phyloP scores from a whole-genome alignment of 2,888 invertebrate species.

The Andrena minutula region DNA sequence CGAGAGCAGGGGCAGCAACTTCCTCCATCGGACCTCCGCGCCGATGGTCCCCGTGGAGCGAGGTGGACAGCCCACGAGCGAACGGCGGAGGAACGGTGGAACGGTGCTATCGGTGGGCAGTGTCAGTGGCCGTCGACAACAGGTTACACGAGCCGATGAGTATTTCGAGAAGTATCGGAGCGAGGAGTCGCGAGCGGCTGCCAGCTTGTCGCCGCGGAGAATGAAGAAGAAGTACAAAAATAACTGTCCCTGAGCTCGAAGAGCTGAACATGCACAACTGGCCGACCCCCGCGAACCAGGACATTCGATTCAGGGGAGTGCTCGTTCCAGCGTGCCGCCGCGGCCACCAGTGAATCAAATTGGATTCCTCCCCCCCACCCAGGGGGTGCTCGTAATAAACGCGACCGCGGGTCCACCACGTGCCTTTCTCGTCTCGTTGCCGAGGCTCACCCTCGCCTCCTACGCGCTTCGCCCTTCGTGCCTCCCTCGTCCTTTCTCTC shows the following conservation, averaged over 20 bases:
- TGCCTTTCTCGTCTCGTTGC: slow-evolving; percentile 64
- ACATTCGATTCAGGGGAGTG: slow-evolving; percentile 58
- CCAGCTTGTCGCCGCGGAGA: slow-evolving; percentile 62
- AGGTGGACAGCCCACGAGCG: background rate
- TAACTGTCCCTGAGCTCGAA: slow-evolving; percentile 70
- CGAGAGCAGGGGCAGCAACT: background rate
- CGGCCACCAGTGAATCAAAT: slow-evolving; percentile 51
- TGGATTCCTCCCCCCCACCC: slow-evolving; percentile 27
- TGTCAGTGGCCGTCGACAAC: slow-evolving; percentile 60
- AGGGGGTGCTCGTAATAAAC: slow-evolving; percentile 46
- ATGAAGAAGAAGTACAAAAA: slow-evolving; percentile 76
- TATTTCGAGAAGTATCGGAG: slow-evolving; percentile 47
- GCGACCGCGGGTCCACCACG: slow-evolving; percentile 61
- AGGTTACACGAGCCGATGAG: slow-evolving; percentile 59
- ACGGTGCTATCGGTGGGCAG: slow-evolving; percentile 44
- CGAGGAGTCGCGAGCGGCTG: slow-evolving; percentile 37
- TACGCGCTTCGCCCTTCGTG: background rate
- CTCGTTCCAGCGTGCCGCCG: slow-evolving; percentile 45
- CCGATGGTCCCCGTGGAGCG: background rate
- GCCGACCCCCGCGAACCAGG: slow-evolving; percentile 59
- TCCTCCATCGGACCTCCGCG: background rate
- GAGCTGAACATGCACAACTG: slow-evolving; percentile 72
- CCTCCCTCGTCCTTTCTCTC: too few relatives aligned
- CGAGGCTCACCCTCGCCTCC: background rate
- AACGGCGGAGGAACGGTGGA: slow-evolving; percentile 1